Evolutionary conservation across 2,888 invertebrate genomes (phyloP).

Genomic region (Lypha dubia): DNA sequence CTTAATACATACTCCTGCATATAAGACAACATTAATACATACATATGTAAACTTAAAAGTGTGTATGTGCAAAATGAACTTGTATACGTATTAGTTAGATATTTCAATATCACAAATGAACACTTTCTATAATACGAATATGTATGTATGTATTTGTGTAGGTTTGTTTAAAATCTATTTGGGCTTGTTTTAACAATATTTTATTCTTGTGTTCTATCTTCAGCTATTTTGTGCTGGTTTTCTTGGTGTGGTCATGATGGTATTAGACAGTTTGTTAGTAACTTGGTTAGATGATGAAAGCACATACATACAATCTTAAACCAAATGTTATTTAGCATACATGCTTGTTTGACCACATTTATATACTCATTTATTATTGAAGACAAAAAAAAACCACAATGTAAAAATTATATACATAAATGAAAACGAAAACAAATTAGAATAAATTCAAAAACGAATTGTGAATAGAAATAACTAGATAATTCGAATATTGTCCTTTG

Average conservation of each 20-base stretch:
- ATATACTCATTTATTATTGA: slow-evolving; percentile 80
- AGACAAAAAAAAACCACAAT: slow-evolving; percentile 70
- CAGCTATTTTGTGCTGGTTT: slow-evolving; percentile 57
- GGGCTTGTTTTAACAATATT: slow-evolving; percentile 71
- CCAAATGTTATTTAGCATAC: slow-evolving; percentile 19
- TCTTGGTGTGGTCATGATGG: slow-evolving; percentile 66
- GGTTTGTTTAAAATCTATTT: slow-evolving; percentile 55
- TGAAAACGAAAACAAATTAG: slow-evolving; percentile 68
- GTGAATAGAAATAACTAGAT: slow-evolving; percentile 61
- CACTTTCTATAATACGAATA: not conserved
- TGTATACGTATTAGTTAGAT: slow-evolving; percentile 22
- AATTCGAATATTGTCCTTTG: slow-evolving; percentile 71
- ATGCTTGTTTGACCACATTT: slow-evolving; percentile 76
- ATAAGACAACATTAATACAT: too few species aligned
- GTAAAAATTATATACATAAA: slow-evolving; percentile 31
- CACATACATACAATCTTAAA: slow-evolving; percentile 34
- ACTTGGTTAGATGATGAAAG: slow-evolving; percentile 40
- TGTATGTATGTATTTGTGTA: not conserved
- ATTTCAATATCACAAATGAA: slow-evolving; percentile 52
- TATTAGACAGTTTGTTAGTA: slow-evolving; percentile 37
- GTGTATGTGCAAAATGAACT: not conserved
- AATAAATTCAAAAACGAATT: slow-evolving; percentile 74
- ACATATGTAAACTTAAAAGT: not conserved
- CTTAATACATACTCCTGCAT: not conserved
- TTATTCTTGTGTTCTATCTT: slow-evolving; percentile 64